A percentile compares a stretch with the other conserved stretches of the same genome.
Evolutionary conservation across 2,888 invertebrate species (phyloP).

Genomic region (Fragum whitleyi): DNA sequence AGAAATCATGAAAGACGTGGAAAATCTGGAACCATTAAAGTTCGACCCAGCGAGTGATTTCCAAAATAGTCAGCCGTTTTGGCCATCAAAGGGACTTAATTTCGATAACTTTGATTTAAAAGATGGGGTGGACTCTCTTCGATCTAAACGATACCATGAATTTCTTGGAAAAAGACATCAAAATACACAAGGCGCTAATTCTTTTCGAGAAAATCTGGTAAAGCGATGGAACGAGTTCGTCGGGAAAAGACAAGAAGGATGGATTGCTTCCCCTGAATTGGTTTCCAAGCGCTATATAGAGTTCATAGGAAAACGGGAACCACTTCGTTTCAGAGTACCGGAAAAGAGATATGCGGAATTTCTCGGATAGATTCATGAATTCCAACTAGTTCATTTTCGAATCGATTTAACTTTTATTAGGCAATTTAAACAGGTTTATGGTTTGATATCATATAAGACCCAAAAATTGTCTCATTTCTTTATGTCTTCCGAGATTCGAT

Average conservation of each 20-base stretch:
- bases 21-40: conserved; percentile 29
- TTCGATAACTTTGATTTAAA: conserved; percentile 9
- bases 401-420: not conserved
- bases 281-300: conserved; percentile 42
- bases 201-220: conserved; percentile 7
- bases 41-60: not conserved
- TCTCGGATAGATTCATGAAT: not conserved
- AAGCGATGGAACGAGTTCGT: conserved; percentile 52
- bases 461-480: not conserved
- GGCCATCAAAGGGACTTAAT: not conserved
- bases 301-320: conserved; percentile 55
- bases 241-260: conserved; percentile 35
- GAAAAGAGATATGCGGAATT: conserved; percentile 29
- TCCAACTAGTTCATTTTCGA: not conserved
- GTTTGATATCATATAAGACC: not conserved
- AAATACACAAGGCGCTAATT: not conserved
- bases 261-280: conserved; percentile 11
- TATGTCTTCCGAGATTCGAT: not conserved
- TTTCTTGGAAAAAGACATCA: conserved; percentile 17
- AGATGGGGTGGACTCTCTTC: not conserved
- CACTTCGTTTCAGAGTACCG: not conserved
- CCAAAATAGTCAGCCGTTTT: not conserved
- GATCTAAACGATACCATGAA: conserved; percentile 27
- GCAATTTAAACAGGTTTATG: not conserved
- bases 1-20: conserved; percentile 56